Evolutionary conservation across 2,888 invertebrate species (phyloP).

Genomic region (Dioctria rufipes): DNA sequence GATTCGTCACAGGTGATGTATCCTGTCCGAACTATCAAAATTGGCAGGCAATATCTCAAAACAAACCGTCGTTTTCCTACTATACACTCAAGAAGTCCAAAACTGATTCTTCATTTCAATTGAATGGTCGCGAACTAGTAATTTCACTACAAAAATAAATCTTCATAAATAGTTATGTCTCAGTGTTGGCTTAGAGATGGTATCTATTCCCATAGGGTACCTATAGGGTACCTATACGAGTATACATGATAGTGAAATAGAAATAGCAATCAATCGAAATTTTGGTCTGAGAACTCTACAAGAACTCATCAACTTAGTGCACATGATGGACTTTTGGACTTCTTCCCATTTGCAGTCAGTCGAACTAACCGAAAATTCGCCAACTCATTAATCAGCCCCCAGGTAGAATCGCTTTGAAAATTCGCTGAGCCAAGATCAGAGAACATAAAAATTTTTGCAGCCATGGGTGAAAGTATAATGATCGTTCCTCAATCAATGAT

Average conservation of each 20-base stretch:
- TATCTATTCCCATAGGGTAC: too few relatives aligned
- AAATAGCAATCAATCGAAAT: too few relatives aligned
- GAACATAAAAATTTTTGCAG: conserved; percentile 14
- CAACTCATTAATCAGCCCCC: conserved; percentile 53
- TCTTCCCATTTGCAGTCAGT: not conserved
- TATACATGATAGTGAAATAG: too few relatives aligned
- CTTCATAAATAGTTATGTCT: too few relatives aligned
- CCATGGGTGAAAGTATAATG: conserved; percentile 46
- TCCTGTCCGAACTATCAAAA: conserved; percentile 40
- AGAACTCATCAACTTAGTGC: not conserved
- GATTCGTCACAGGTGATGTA: conserved; percentile 3
- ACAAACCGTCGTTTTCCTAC: too few relatives aligned
- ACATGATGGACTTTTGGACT: too few relatives aligned
- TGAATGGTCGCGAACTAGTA: too few relatives aligned
- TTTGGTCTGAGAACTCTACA: not conserved
- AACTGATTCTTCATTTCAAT: too few relatives aligned
- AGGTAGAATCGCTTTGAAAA: conserved; percentile 4
- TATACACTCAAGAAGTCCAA: too few relatives aligned
- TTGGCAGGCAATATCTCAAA: not conserved
- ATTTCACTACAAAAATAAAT: too few relatives aligned
- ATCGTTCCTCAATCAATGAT: conserved; percentile 8
- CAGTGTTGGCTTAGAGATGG: too few relatives aligned
- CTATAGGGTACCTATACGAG: too few relatives aligned
- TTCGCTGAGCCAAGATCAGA: not conserved
- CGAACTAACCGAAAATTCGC: conserved; percentile 12